Evolutionary conservation across 2,113 vertebrate genomes (phyloP).

Genomic region (Morone chrysops): DNA sequence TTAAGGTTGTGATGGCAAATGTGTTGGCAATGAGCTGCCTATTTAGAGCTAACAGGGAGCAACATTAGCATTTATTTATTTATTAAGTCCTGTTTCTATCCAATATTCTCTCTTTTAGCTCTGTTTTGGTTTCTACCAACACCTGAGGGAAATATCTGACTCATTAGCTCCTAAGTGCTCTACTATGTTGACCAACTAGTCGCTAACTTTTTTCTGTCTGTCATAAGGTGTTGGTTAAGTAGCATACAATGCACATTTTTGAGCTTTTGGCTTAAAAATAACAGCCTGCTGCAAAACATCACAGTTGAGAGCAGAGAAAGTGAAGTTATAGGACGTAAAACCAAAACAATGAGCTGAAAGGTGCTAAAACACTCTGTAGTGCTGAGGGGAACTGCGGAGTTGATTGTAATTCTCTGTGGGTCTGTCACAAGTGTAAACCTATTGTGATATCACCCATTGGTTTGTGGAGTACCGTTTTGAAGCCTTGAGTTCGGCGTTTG

Average conservation of each 20-base stretch:
- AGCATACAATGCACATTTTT: neutral
- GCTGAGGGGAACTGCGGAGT: neutral
- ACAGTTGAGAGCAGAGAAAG: neutral
- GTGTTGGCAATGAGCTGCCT: neutral
- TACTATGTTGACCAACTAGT: too few species aligned
- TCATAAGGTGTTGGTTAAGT: neutral
- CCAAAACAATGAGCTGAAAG: neutral
- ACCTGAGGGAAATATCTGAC: too few species aligned
- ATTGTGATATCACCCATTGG: too few species aligned
- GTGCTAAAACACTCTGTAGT: neutral
- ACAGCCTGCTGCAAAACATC: neutral
- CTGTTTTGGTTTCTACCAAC: too few species aligned
- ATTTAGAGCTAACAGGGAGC: neutral
- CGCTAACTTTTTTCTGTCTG: too few species aligned
- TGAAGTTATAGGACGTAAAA: neutral
- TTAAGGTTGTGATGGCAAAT: neutral
- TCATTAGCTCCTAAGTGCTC: too few species aligned
- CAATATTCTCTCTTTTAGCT: too few species aligned
- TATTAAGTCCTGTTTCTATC: too few species aligned
- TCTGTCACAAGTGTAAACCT: neutral
- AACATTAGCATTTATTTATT: too few species aligned
- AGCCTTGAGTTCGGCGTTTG: too few species aligned
- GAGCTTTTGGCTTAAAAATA: too few species aligned
- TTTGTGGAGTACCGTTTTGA: too few species aligned
- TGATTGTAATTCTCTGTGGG: neutral